phyloP scores from a whole-genome alignment of 2,113 vertebrate species.

The Indri indri region DNA sequence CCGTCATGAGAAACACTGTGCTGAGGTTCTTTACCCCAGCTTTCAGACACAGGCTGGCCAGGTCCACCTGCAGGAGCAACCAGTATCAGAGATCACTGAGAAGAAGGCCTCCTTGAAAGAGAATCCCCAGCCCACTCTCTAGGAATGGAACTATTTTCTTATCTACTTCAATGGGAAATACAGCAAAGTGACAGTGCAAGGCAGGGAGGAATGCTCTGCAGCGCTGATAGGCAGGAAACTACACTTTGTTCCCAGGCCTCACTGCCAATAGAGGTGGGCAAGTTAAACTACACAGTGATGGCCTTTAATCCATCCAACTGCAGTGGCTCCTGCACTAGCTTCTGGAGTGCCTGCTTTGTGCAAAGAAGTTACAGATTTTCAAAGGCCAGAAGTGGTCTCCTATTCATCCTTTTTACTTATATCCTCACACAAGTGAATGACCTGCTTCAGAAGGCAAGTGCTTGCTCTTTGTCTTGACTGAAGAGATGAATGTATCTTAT shows the following conservation, averaged over 20 bases:
- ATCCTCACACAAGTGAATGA: background rate
- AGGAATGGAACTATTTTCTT: background rate
- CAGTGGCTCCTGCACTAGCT: background rate
- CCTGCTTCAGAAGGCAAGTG: background rate
- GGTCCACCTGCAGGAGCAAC: slow-evolving; percentile 83
- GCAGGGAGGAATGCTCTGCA: background rate
- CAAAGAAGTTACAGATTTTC: background rate
- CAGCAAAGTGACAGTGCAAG: background rate
- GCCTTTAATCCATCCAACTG: background rate
- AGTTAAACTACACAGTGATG: background rate
- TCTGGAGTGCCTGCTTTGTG: background rate
- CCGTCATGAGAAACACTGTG: slow-evolving; percentile 94
- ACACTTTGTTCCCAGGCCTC: background rate
- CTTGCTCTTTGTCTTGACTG: background rate
- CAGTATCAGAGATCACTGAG: background rate
- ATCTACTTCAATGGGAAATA: background rate
- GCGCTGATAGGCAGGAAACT: background rate
- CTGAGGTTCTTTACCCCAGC: slow-evolving; percentile 92
- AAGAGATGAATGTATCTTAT: background rate
- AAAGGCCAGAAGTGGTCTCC: background rate
- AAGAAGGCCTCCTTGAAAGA: background rate
- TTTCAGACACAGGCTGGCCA: slow-evolving; percentile 92
- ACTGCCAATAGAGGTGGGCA: background rate
- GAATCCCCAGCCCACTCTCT: background rate
- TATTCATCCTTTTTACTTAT: background rate